phyloP scores from a whole-genome alignment of 2,888 invertebrate species.

The Drosophila longiperda region DNA sequence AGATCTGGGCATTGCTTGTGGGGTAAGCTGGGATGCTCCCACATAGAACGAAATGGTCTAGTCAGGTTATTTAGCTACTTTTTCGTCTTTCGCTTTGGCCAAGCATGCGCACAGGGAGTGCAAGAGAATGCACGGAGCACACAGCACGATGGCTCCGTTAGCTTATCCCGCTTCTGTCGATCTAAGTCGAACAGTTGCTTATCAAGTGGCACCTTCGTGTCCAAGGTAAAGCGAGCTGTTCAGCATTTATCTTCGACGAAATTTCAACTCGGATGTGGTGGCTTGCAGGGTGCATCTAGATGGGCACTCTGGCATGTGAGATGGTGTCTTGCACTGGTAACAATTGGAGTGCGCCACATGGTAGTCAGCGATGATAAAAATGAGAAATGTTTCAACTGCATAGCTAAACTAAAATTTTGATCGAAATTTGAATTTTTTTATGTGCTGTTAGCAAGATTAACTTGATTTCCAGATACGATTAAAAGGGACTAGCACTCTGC shows the following conservation, averaged over 20 bases:
- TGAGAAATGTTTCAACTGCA: constrained; percentile 1
- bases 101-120: constrained; percentile 10
- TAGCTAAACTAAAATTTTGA: constrained; percentile 10
- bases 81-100: background rate
- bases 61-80: background rate
- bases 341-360: background rate
- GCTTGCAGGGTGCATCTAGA: constrained; percentile 16
- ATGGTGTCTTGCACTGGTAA: background rate
- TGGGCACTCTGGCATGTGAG: background rate
- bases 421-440: constrained; percentile 30
- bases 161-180: background rate
- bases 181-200: constrained; percentile 20
- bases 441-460: background rate
- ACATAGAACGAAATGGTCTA: constrained; percentile 59
- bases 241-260: constrained; percentile 17
- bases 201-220: constrained; percentile 33
- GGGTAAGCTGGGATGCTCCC: constrained; percentile 30
- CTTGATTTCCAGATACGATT: background rate
- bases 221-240: constrained; percentile 5
- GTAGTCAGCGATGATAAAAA: constrained; percentile 1
- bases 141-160: constrained; percentile 44
- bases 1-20: constrained; percentile 37
- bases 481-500: background rate
- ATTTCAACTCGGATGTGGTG: constrained; percentile 31
- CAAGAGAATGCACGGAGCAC: constrained; percentile 12